Base-by-base conservation (phyloP, 2,797 vertebrate species). In the Acipenser ruthenus region DNA sequence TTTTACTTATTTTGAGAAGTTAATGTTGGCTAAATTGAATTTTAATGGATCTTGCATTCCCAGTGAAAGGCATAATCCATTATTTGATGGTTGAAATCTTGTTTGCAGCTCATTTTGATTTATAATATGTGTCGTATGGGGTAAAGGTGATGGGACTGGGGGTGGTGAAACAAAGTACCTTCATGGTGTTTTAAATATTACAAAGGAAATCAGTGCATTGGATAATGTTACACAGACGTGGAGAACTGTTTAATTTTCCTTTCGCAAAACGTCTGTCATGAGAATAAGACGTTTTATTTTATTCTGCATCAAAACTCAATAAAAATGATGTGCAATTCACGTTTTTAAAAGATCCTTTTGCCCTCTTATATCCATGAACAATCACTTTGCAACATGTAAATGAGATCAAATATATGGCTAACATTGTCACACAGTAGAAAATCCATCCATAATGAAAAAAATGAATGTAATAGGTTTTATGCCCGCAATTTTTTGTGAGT, bases 1-100 rank as follows among this genome's bases (percentile, higher is more conserved):
- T 83, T 89, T 87, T 85, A 82, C 82, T 84, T 81, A 80, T 84
- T 87, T 81, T 86, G 86, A 84, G 85, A 89, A 89, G 81, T 88
- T 90, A 91, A 90, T 87, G 82, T 83, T 87, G 75, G 77, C 84
- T 90, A 93, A 93, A 93, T 93, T 89, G 87, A 90, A 89, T 92
- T 92, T 92, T 93, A 94, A 93, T 94, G 89, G 86, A 91, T 89
- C 65, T 72, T 72, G 1, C 83, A 72, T 77, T 86, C 83, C 81
- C 83, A 85, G 82, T 90, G 89, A 89, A 88, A 88, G 83, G 88
- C 77, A 81, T 84, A 81, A 92, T 86, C 87, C 84, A 90, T 95
- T 93, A 93, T 85, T 82, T 89, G 89, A 91, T 88, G 87, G 89
- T 76, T 85, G 81, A 82, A 84, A 91, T 84, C 78, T 89, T 81